Evolutionary conservation across 2,888 invertebrate species (phyloP), one percentile per base, ranked within the genome.

Genomic region (Fragum sueziense): DNA sequence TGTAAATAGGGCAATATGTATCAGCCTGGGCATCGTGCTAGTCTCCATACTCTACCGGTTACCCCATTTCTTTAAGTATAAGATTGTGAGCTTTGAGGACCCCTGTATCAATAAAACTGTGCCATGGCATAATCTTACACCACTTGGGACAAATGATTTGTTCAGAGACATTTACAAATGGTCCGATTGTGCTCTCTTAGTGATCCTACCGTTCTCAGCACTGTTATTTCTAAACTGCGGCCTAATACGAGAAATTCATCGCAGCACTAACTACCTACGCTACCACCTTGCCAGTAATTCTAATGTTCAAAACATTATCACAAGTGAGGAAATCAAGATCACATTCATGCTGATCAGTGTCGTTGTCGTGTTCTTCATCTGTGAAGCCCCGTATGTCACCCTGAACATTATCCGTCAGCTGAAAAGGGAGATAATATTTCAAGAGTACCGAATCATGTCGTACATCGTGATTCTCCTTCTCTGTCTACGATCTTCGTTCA

Each of bases 271-370:
- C 14, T 92, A 92, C 82, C 86, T 92, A 3, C 86, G 90, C 67
- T 87, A 88, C 41, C 90, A 88, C 79, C 81, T 91, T 20, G 87
- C 85, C 14, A 85, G 84, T 31, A 85, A 86, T 67, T 86, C 86
- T 0, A 85, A 83, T 22, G 85, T 88, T 47, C 86, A 87, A 67
- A 89, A 87, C n/a, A 85, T 88, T 47, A 88, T 91, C 22, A 88
- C 89, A 11, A 79, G 87, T 29, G 92, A 92, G 81, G 90, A 92
- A 81, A 80, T 90, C 17, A 91, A 91, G 83, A 90, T 92, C 37
- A 92, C 92, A 9, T 80, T 91, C 69, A 92, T 92, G 92, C 79
- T 92, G 22, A 88, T 92, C 54, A 88, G 88, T 59, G 89, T 92
- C 68, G 88, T 92, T 37, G 84, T 91, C 33, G 91, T 91, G n/a